These are phyloP conservation scores for Rugalucina vietnamica DNA, from an alignment of 2,888 invertebrate genomes.

Conservation along the genomic window DNA sequence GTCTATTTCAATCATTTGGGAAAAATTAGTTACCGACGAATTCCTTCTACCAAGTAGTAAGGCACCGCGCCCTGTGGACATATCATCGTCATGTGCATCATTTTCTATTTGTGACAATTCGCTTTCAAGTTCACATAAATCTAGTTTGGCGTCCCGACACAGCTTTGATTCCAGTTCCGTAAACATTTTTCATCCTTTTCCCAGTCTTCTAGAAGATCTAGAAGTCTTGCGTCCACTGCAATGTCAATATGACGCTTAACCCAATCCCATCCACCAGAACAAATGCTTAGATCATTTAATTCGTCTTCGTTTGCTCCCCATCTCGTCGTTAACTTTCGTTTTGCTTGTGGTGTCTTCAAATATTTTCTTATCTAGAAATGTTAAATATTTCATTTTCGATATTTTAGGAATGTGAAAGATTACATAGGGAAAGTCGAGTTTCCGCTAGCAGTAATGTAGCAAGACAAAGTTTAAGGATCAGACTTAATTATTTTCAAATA, in stretches of 20 bases:
- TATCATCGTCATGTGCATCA: constrained; percentile 7
- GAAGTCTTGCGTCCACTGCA: constrained; percentile 54
- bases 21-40: neutral
- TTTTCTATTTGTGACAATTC: constrained; percentile 60
- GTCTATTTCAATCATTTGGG: neutral
- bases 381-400: too few species aligned
- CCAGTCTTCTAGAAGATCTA: constrained; percentile 63
- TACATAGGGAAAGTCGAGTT: too few species aligned
- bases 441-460: too few species aligned
- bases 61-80: neutral
- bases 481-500: too few species aligned
- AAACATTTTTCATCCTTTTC: constrained; percentile 57
- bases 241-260: constrained; percentile 57
- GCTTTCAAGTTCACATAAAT: constrained; percentile 64
- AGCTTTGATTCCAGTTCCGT: constrained; percentile 56
- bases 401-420: too few species aligned
- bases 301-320: constrained; percentile 60
- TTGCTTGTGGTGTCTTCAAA: constrained; percentile 51
- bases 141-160: constrained; percentile 60
- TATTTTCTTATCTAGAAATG: constrained; percentile 50
- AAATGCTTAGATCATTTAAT: constrained; percentile 45
- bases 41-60: neutral
- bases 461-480: too few species aligned
- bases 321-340: constrained; percentile 49
- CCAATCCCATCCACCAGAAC: constrained; percentile 56